Percentiles rank a stretch among this genome's conserved stretches.
Conservation (phyloP, 2,113 vertebrate genomes). For the Piaya cayana region DNA sequence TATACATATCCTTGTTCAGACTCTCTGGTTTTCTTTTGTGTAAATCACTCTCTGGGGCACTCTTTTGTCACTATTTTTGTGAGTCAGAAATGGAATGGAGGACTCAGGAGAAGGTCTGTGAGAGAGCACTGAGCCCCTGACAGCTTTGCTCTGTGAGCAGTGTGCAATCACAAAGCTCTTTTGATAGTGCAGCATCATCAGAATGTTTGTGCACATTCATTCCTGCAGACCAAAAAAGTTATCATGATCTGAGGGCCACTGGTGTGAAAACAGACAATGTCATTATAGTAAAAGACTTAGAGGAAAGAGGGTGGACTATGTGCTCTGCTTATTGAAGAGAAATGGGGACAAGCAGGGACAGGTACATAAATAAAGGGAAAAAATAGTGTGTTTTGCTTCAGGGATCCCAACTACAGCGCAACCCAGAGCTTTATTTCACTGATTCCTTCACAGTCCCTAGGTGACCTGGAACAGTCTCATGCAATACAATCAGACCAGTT, state of each 20-base stretch:
- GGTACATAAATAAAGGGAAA: not conserved
- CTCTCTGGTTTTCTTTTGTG: not conserved
- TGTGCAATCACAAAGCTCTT: not conserved
- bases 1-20: not conserved
- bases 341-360: not conserved
- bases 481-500: not conserved
- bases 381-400: not conserved
- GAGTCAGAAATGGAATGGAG: not conserved
- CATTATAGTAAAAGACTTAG: not conserved
- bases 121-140: not conserved
- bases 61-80: not conserved
- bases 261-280: not conserved
- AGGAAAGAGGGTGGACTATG: not conserved
- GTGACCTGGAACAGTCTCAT: not conserved
- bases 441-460: not conserved
- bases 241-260: not conserved
- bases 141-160: constrained; percentile 1
- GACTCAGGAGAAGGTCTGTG: not conserved
- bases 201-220: not conserved
- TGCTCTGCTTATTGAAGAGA: not conserved
- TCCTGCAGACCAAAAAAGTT: not conserved
- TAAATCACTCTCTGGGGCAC: not conserved
- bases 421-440: not conserved
- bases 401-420: not conserved
- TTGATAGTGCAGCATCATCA: not conserved